Percentiles rank a stretch among this genome's conserved stretches.
Evolutionary conservation across 2,888 invertebrate species (phyloP).

Genomic region (Aplocera efformata): DNA sequence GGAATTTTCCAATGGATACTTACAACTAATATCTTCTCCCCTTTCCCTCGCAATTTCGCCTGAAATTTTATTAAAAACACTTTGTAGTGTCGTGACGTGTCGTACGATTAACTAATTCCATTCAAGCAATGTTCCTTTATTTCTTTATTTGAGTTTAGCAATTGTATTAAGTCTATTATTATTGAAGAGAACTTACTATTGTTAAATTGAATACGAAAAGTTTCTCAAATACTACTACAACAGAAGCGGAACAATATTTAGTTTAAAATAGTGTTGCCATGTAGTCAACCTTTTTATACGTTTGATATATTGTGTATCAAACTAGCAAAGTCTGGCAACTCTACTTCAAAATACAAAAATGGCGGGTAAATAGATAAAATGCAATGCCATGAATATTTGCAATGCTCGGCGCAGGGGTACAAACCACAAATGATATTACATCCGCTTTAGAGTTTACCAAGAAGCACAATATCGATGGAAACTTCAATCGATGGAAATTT

Average conservation of each 20-base stretch:
- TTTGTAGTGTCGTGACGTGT: slow-evolving; percentile 14
- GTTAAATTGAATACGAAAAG: slow-evolving; percentile 1
- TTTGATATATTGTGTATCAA: background rate
- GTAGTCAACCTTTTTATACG: slow-evolving; percentile 2
- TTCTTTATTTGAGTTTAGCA: too few species aligned
- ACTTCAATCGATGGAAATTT: slow-evolving; percentile 41
- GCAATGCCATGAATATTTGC: slow-evolving; percentile 65
- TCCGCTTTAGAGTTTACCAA: slow-evolving; percentile 80
- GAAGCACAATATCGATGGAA: slow-evolving; percentile 73
- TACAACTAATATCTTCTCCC: slow-evolving; percentile 88
- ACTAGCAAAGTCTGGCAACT: slow-evolving; percentile 40
- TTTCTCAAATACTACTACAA: slow-evolving; percentile 56
- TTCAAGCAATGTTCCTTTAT: slow-evolving; percentile 7
- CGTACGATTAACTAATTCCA: slow-evolving; percentile 3
- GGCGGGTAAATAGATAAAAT: slow-evolving; percentile 53
- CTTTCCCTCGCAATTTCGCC: slow-evolving; percentile 88
- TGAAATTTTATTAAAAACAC: slow-evolving; percentile 63
- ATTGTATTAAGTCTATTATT: too few species aligned
- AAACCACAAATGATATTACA: slow-evolving; percentile 70
- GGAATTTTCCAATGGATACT: slow-evolving; percentile 63
- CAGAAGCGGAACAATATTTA: slow-evolving; percentile 57
- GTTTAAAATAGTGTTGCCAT: slow-evolving; percentile 53
- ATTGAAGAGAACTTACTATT: background rate
- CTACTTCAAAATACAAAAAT: slow-evolving; percentile 38
- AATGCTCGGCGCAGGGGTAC: slow-evolving; percentile 67